These are phyloP conservation scores for Cercopithecus diana DNA, from an alignment of 2,797 vertebrate species.

Conservation along the genomic window DNA sequence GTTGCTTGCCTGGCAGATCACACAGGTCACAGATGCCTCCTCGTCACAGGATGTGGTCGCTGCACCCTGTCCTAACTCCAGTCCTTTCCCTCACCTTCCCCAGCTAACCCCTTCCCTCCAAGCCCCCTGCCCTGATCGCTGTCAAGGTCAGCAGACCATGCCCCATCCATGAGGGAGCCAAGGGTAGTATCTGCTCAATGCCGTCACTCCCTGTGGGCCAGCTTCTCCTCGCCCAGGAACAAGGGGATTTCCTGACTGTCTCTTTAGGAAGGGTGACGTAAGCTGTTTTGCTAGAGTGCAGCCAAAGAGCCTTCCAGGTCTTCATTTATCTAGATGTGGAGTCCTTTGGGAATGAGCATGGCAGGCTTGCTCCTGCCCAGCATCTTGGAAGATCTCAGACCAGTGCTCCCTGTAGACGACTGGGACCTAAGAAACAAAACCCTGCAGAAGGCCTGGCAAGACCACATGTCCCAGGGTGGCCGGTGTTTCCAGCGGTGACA, in stretches of 20 bases:
- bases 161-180: too few relatives aligned
- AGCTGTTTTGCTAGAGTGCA: not conserved
- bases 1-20: not conserved
- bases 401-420: fast-evolving
- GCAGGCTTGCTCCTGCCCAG: not conserved
- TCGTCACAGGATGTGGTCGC: fast-evolving
- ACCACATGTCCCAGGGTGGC: not conserved
- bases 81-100: not conserved
- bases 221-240: not conserved
- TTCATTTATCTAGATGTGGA: not conserved
- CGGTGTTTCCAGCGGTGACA: too few relatives aligned
- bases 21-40: not conserved
- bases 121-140: not conserved
- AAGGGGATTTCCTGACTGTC: not conserved
- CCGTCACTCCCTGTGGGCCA: fast-evolving
- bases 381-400: not conserved
- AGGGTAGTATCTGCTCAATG: fast-evolving
- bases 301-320: not conserved
- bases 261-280: not conserved
- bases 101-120: not conserved
- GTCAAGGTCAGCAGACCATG: fast-evolving
- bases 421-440: fast-evolving
- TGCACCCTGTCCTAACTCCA: too few relatives aligned
- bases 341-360: not conserved
- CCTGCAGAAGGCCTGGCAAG: not conserved